phyloP scores from a whole-genome alignment of 2,113 vertebrate genomes.

The Thamnophis sirtalis region DNA sequence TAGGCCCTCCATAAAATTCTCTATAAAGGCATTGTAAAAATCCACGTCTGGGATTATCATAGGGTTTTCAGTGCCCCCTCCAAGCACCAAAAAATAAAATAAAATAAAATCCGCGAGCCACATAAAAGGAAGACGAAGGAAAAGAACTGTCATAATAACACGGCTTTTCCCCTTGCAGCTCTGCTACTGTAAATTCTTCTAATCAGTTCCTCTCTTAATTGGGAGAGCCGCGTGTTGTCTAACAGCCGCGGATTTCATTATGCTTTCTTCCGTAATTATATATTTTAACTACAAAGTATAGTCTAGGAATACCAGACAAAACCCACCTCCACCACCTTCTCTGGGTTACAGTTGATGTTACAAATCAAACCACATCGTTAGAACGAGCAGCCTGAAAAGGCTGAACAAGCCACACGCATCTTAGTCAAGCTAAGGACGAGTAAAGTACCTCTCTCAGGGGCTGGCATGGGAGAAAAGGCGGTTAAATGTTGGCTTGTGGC shows the following conservation, averaged over 20 bases:
- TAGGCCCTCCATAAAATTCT: not conserved
- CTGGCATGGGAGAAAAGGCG: not conserved
- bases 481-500: not conserved
- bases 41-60: no score
- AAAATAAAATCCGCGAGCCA: no score
- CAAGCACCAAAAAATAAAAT: not conserved
- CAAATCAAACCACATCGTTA: constrained; percentile 40
- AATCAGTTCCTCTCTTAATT: constrained; percentile 61
- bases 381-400: constrained; percentile 20
- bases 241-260: constrained; percentile 57
- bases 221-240: constrained; percentile 59
- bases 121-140: not conserved
- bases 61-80: not conserved
- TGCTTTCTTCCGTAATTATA: constrained; percentile 61
- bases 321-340: constrained; percentile 39
- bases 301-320: constrained; percentile 36
- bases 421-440: not conserved
- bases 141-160: constrained; percentile 51
- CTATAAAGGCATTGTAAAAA: not conserved
- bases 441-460: not conserved
- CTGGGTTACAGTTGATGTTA: constrained; percentile 49
- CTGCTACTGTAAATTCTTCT: constrained; percentile 62
- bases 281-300: constrained; percentile 56
- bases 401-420: not conserved
- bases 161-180: constrained; percentile 47